A percentile compares a stretch with the other conserved stretches of the same genome.
Conservation (phyloP, 2,113 vertebrate genomes). For the Lathamus discolor region DNA sequence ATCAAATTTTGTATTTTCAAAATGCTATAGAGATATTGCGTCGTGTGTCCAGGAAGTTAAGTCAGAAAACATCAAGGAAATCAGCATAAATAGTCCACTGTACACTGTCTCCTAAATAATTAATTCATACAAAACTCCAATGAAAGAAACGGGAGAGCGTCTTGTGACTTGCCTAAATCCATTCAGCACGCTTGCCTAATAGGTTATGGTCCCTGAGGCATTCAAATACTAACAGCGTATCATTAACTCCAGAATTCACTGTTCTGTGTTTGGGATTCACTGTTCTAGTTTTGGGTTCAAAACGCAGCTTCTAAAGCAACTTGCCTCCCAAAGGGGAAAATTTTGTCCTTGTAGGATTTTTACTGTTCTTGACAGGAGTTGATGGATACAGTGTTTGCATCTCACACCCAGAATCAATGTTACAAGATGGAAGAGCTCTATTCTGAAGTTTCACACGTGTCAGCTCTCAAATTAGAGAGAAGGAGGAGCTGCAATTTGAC, state of each 20-base stretch:
- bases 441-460: neutral
- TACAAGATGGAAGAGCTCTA: neutral
- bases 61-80: neutral
- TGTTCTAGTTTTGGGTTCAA: neutral
- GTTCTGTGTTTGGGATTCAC: neutral
- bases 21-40: neutral
- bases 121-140: neutral
- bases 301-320: neutral
- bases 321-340: neutral
- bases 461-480: neutral
- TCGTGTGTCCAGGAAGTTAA: neutral
- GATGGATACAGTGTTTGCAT: constrained; percentile 16
- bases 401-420: constrained; percentile 12
- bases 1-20: neutral
- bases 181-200: neutral
- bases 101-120: neutral
- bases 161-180: neutral
- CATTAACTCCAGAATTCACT: neutral
- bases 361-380: neutral
- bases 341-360: constrained; percentile 13
- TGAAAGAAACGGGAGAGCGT: neutral
- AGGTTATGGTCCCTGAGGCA: neutral
- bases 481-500: constrained; percentile 42
- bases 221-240: neutral
- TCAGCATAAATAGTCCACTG: neutral